These are phyloP conservation scores for Acipenser ruthenus DNA, from an alignment of 2,797 vertebrate genomes.

Conservation along the genomic window DNA sequence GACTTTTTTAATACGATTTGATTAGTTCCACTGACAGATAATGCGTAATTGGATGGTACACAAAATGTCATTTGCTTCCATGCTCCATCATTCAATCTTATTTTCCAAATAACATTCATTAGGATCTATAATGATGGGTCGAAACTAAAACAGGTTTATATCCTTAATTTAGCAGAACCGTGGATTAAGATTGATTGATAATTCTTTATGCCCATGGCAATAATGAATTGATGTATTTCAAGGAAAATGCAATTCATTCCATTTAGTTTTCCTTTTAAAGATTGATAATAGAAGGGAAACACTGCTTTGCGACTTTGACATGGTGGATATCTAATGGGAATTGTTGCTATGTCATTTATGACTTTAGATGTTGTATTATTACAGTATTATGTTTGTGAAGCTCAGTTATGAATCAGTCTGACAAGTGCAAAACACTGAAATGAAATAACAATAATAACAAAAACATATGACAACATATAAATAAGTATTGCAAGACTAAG, in stretches of 20 bases:
- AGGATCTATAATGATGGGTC: constrained; percentile 47
- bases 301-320: constrained; percentile 14
- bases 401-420: constrained; percentile 23
- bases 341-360: constrained; percentile 6
- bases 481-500: too few species aligned
- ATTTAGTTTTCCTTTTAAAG: constrained; percentile 33
- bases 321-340: constrained; percentile 1
- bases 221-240: constrained; percentile 54
- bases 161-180: constrained; percentile 53
- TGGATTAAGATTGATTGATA: constrained; percentile 61
- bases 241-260: constrained; percentile 48
- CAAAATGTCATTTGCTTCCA: constrained; percentile 41
- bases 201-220: constrained; percentile 61
- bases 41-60: constrained; percentile 48
- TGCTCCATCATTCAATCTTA: constrained; percentile 42
- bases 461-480: too few species aligned
- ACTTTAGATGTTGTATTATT: constrained; percentile 8
- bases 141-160: constrained; percentile 44
- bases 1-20: constrained; percentile 39
- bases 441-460: too few species aligned
- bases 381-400: constrained; percentile 1
- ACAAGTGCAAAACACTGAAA: constrained; percentile 11
- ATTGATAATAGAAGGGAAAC: constrained; percentile 24
- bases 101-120: constrained; percentile 53
- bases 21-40: constrained; percentile 41